Conservation (phyloP, 2,797 vertebrate species). For the Onychomys leucogaster region DNA sequence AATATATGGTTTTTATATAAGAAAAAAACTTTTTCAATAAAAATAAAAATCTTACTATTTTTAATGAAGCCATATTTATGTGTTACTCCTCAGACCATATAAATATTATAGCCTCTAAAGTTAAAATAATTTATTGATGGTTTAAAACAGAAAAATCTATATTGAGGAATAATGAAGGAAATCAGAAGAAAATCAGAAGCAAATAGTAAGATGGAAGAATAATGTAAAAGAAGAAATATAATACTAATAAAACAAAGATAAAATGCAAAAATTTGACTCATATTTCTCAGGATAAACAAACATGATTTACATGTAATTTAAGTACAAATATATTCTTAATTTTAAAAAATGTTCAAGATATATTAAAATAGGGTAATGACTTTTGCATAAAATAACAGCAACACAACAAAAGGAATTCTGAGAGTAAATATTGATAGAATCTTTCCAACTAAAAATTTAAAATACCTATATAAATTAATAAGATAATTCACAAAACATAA, state of each 20-base stretch:
- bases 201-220: neutral
- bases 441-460: neutral
- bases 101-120: neutral
- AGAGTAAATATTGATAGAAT: neutral
- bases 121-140: neutral
- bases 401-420: neutral
- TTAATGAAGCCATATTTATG: neutral
- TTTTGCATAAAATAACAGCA: neutral
- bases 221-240: neutral
- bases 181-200: neutral
- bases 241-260: neutral
- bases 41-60: neutral
- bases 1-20: neutral
- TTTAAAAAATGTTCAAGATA: conserved; percentile 19
- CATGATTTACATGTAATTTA: neutral
- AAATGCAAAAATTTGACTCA: neutral
- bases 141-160: neutral
- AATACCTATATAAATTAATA: neutral
- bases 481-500: neutral
- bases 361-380: neutral
- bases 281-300: neutral
- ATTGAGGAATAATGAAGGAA: neutral
- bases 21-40: neutral
- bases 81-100: neutral
- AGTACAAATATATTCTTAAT: neutral